Conservation (phyloP, 2,888 invertebrate genomes). For the Adineta ricciae region DNA sequence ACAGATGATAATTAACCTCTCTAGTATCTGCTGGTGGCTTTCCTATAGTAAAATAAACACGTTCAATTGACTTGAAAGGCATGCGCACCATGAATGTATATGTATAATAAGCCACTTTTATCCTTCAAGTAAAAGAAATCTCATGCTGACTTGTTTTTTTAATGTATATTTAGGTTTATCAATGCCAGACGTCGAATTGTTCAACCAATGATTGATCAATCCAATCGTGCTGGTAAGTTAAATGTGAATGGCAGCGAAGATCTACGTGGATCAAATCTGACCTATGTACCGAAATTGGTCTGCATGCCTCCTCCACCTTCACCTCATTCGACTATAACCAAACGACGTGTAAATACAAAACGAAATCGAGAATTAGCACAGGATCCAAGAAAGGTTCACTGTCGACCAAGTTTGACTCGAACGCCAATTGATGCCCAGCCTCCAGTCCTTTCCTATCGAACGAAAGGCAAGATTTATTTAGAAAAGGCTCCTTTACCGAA, state of each 20-base stretch:
- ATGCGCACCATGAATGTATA: background rate
- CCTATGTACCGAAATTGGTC: no score
- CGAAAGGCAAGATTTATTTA: background rate
- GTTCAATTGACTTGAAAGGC: background rate
- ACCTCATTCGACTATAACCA: background rate
- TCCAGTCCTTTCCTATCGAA: background rate
- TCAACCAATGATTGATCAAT: conserved; percentile 33
- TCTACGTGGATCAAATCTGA: background rate
- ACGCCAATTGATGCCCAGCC: background rate
- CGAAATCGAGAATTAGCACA: background rate
- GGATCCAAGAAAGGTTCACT: background rate
- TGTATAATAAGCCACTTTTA: background rate
- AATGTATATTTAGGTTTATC: conserved; percentile 29
- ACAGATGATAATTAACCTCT: conserved; percentile 15
- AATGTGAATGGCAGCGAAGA: background rate
- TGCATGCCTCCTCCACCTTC: background rate
- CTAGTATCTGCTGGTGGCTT: background rate
- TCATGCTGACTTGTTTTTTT: background rate
- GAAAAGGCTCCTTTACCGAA: background rate
- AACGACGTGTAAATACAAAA: background rate
- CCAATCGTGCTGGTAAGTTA: conserved; percentile 33
- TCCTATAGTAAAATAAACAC: background rate
- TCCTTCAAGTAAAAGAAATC: conserved; percentile 1
- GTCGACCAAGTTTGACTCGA: background rate
- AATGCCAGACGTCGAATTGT: conserved; percentile 33